These are phyloP conservation scores for Microcebus ravelobensis DNA, from an alignment of 2,113 vertebrate species.

Conservation along the genomic window DNA sequence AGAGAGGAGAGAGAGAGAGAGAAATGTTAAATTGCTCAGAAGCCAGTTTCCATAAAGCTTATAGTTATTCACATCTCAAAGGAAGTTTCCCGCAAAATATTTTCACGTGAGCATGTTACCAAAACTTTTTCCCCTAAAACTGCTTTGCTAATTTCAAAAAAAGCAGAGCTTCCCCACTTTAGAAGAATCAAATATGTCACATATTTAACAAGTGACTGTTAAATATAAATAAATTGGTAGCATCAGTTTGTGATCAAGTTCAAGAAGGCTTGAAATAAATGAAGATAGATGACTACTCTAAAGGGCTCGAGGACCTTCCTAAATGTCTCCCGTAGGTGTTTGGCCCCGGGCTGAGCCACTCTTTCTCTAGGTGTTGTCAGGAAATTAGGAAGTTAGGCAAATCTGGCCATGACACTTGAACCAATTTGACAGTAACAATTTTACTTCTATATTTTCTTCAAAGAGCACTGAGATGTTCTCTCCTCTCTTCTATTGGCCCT, in stretches of 20 bases:
- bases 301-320: background rate
- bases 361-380: background rate
- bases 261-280: background rate
- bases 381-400: background rate
- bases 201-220: background rate
- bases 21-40: constrained; percentile 18
- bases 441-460: background rate
- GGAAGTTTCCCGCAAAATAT: constrained; percentile 13
- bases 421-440: background rate
- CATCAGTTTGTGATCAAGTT: background rate
- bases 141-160: background rate
- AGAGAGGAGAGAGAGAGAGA: background rate
- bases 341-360: background rate
- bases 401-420: background rate
- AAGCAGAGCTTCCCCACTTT: background rate
- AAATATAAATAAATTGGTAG: background rate
- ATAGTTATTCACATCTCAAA: background rate
- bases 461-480: background rate
- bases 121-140: background rate
- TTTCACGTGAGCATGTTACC: background rate
- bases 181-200: background rate
- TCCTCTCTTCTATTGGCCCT: background rate
- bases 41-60: background rate
- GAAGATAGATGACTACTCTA: background rate
- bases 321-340: background rate